A percentile compares a stretch with the other conserved stretches of the same genome.
These are phyloP conservation scores for Haliclona indistincta DNA, from an alignment of 37 sponge, comb jelly and placozoan species.

Conservation along the genomic window DNA sequence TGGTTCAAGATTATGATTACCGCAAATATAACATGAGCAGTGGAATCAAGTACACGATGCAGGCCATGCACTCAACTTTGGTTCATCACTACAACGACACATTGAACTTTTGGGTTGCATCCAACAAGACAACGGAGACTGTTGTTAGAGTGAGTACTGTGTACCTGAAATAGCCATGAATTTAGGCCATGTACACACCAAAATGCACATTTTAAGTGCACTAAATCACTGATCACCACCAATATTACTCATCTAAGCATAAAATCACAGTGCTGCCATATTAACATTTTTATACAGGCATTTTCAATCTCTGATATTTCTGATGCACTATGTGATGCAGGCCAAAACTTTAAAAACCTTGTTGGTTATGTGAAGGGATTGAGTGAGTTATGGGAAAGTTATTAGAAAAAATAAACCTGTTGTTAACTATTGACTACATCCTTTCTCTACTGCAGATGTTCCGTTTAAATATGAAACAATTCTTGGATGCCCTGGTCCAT, in stretches of 20 bases:
- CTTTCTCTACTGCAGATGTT: background rate
- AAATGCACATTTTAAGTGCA: too few relatives aligned
- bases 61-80: slow-evolving; percentile 72
- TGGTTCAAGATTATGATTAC: slow-evolving; percentile 41
- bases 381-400: slow-evolving; percentile 41
- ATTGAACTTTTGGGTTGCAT: slow-evolving; percentile 52
- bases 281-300: slow-evolving; percentile 42
- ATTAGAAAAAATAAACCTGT: too few relatives aligned
- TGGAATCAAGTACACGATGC: slow-evolving; percentile 52
- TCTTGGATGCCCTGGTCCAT: too few relatives aligned
- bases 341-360: slow-evolving; percentile 94
- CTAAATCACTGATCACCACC: too few relatives aligned
- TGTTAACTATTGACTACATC: too few relatives aligned
- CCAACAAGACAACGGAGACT: slow-evolving; percentile 9
- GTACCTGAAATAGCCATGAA: background rate
- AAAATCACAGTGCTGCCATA: background rate
- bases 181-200: background rate
- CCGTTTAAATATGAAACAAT: background rate
- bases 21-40: slow-evolving; percentile 29
- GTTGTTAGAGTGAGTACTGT: slow-evolving; percentile 47
- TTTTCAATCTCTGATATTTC: slow-evolving; percentile 83
- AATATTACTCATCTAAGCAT: background rate
- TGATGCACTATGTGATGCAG: slow-evolving; percentile 82
- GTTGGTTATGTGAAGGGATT: slow-evolving; percentile 86
- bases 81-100: slow-evolving; percentile 84